These are phyloP conservation scores for Callopanchax toddi DNA, from an alignment of 2,113 vertebrate genomes.

Conservation along the genomic window DNA sequence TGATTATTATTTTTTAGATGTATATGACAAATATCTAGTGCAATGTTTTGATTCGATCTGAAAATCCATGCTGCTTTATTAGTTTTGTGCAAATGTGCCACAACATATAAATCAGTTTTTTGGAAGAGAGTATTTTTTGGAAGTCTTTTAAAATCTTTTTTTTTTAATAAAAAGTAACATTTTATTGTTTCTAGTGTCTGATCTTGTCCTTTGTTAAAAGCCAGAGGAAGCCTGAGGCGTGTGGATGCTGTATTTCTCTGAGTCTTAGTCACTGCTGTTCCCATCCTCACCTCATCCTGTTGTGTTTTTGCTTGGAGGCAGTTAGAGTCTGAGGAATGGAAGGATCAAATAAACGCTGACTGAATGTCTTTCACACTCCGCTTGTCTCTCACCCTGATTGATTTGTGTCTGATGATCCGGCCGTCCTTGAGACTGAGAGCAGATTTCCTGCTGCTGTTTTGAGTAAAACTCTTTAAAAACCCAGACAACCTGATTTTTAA, in stretches of 20 bases:
- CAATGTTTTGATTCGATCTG: not conserved
- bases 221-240: not conserved
- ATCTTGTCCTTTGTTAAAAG: not conserved
- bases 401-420: conserved; percentile 27
- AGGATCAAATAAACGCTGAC: conserved; percentile 33
- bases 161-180: too few species aligned
- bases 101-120: too few species aligned
- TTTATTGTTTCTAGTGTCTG: not conserved
- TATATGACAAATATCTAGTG: not conserved
- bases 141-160: too few species aligned
- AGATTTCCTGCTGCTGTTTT: conserved; percentile 1
- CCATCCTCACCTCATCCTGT: conserved; percentile 3
- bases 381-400: conserved; percentile 36
- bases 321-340: not conserved
- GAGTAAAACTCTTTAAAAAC: not conserved
- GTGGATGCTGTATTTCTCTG: not conserved
- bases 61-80: too few species aligned
- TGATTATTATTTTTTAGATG: too few species aligned
- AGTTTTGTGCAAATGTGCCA: too few species aligned
- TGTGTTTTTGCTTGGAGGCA: not conserved
- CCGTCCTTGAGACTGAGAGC: conserved; percentile 36
- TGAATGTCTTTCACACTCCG: conserved; percentile 22
- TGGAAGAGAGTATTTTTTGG: not conserved
- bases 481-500: not conserved
- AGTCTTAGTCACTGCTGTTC: conserved; percentile 11